phyloP scores from a whole-genome alignment of 2,888 invertebrate species.

The Chloroclystis v-ata region DNA sequence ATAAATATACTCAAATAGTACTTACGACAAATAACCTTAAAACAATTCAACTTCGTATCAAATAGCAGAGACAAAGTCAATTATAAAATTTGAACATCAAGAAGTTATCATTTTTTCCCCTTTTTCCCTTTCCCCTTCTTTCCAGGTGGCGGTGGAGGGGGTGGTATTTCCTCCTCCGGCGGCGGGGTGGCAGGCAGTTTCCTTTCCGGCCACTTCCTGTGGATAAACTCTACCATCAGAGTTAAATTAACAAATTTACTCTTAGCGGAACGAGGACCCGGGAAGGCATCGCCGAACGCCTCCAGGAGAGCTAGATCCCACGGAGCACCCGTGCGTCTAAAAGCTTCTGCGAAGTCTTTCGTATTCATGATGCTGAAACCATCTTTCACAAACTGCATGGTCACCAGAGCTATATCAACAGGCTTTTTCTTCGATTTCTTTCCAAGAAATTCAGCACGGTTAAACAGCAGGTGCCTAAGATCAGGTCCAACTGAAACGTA shows the following conservation, averaged over 20 bases:
- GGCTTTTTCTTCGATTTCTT: constrained; percentile 40
- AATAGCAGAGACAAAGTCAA: too few species aligned
- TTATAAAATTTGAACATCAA: too few species aligned
- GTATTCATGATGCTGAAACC: constrained; percentile 30
- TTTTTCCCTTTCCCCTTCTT: constrained; percentile 6
- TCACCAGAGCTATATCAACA: constrained; percentile 45
- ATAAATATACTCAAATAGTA: too few species aligned
- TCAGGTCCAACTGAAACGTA: constrained; percentile 35
- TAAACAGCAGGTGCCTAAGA: constrained; percentile 46
- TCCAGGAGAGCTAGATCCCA: constrained; percentile 45
- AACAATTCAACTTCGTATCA: too few species aligned
- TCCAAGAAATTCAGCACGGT: constrained; percentile 46
- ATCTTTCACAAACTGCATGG: constrained; percentile 44
- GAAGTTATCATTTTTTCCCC: background rate
- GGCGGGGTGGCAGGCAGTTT: constrained; percentile 50
- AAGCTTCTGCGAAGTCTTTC: constrained; percentile 36
- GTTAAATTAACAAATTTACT: constrained; percentile 41
- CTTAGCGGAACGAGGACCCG: constrained; percentile 41
- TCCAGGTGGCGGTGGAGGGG: background rate
- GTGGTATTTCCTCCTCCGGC: constrained; percentile 32
- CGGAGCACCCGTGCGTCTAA: constrained; percentile 31
- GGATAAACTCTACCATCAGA: constrained; percentile 45
- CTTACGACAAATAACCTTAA: too few species aligned
- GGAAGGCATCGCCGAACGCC: constrained; percentile 41
- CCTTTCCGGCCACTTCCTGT: constrained; percentile 56